Evolutionary conservation across 1,140 invertebrate species (phyloP).

Genomic region (Bombus confusus): DNA sequence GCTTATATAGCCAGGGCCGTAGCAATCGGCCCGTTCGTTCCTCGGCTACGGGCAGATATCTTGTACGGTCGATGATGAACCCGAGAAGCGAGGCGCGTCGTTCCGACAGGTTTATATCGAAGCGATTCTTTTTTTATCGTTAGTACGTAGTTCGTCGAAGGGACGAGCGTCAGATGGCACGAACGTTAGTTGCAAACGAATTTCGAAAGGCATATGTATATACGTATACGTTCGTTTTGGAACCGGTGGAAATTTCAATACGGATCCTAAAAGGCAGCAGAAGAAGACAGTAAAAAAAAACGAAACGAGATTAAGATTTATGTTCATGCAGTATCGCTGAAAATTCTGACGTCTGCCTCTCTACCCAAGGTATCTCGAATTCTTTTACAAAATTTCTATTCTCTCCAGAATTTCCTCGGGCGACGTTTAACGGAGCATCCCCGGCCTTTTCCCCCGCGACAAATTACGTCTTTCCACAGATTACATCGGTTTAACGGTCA

Average conservation of each 20-base stretch:
- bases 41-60: background rate
- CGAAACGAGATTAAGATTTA: background rate
- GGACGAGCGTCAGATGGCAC: background rate
- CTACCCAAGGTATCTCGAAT: background rate
- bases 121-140: background rate
- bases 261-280: too few species aligned
- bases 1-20: constrained; percentile 77
- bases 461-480: constrained; percentile 53
- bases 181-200: background rate
- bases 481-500: constrained; percentile 45
- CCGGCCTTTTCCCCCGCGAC: background rate
- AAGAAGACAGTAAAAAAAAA: background rate
- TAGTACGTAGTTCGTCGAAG: background rate
- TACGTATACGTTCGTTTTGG: background rate
- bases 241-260: too few species aligned
- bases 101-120: background rate
- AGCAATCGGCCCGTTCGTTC: constrained; percentile 45
- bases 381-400: constrained; percentile 37
- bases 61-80: background rate
- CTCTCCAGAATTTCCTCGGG: constrained; percentile 2
- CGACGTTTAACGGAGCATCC: background rate
- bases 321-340: background rate
- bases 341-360: background rate
- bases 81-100: background rate
- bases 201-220: too few species aligned